A percentile compares a stretch with the other conserved stretches of the same genome.
Conservation (phyloP, 2,888 invertebrate species). For the Ectemnius cavifrons region DNA sequence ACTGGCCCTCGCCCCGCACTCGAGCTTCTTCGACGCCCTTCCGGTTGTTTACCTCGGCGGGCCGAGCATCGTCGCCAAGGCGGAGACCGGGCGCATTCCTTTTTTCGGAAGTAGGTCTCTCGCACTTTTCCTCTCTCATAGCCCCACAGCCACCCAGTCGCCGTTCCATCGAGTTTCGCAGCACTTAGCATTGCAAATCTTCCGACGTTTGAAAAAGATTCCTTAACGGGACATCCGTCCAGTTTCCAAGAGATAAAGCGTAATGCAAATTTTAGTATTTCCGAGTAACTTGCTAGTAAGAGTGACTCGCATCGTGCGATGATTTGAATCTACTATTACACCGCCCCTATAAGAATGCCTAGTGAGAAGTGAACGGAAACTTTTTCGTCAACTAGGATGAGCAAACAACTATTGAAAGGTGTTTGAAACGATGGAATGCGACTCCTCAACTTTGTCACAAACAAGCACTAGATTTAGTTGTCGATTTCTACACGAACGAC, state of each 20-base stretch:
- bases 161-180: slow-evolving; percentile 19
- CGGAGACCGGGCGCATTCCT: slow-evolving; percentile 89
- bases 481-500: background rate
- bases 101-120: slow-evolving; percentile 92
- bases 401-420: background rate
- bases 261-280: too few species aligned
- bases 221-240: background rate
- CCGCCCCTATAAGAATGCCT: too few species aligned
- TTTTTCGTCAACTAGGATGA: background rate
- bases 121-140: slow-evolving; percentile 41
- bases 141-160: slow-evolving; percentile 18
- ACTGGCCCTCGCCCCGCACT: slow-evolving; percentile 93
- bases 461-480: background rate
- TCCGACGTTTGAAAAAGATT: too few species aligned
- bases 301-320: too few species aligned
- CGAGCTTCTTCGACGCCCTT: slow-evolving; percentile 93
- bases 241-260: too few species aligned
- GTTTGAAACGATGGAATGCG: slow-evolving; percentile 22
- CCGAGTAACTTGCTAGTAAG: too few species aligned
- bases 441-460: slow-evolving; percentile 7
- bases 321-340: too few species aligned
- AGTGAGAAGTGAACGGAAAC: too few species aligned
- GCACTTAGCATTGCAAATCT: background rate
- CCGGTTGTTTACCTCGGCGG: slow-evolving; percentile 90
- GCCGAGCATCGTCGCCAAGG: slow-evolving; percentile 94